Evolutionary conservation across 2,113 vertebrate species (phyloP).

Genomic region (Percina caprodes): DNA sequence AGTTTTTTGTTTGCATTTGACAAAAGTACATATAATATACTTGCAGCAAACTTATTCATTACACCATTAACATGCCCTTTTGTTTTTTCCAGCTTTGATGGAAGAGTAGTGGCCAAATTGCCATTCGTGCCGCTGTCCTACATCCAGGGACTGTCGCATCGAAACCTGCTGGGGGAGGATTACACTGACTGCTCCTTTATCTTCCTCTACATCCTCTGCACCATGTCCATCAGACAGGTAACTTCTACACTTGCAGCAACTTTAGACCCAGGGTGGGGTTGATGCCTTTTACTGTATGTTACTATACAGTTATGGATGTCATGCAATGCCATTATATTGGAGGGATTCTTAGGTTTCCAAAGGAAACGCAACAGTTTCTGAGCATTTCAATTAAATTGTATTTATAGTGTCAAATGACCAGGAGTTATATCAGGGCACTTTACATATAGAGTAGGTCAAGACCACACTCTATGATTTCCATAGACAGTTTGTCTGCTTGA

Average conservation of each 20-base stretch:
- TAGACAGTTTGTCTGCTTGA: too few species aligned
- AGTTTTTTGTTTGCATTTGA: background rate
- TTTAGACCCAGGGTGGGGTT: background rate
- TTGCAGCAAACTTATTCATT: background rate
- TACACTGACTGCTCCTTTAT: conserved; percentile 99
- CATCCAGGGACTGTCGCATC: conserved; percentile 97
- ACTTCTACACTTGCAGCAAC: background rate
- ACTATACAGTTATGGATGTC: background rate
- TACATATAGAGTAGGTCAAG: too few species aligned
- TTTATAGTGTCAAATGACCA: too few species aligned
- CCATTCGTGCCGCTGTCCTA: conserved; percentile 96
- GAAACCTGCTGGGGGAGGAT: conserved; percentile 96
- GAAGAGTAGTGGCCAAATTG: conserved; percentile 96
- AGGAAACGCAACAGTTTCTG: too few species aligned
- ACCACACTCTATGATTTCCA: too few species aligned
- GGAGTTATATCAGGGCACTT: too few species aligned
- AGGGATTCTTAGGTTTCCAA: too few species aligned
- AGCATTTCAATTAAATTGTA: too few species aligned
- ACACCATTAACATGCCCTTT: background rate
- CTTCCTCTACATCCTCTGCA: conserved; percentile 99
- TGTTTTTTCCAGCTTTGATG: conserved; percentile 90
- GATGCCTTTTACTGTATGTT: background rate
- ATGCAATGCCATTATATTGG: background rate
- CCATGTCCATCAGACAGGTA: conserved; percentile 99
- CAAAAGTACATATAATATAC: background rate